Evolutionary conservation across 2,888 invertebrate genomes (phyloP).

Genomic region (Agonum fuliginosum): DNA sequence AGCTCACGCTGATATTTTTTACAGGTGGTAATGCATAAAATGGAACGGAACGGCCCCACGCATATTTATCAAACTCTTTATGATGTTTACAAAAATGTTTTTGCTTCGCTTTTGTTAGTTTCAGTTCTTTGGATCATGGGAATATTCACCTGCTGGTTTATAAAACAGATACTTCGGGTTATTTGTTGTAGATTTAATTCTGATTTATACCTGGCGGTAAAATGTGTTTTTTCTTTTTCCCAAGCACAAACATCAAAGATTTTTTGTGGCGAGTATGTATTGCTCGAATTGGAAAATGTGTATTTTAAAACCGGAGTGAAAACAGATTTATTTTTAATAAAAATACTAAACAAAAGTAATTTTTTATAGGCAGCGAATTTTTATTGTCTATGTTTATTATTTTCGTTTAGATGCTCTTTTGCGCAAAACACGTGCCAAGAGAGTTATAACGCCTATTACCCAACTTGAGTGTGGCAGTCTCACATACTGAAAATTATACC

Average conservation of each 20-base stretch:
- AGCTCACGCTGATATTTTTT: slow-evolving; percentile 15
- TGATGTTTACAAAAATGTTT: slow-evolving; percentile 49
- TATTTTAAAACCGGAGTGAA: too few species aligned
- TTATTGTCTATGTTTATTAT: too few species aligned
- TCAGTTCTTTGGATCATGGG: slow-evolving; percentile 4
- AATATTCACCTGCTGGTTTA: slow-evolving; percentile 33
- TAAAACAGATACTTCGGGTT: slow-evolving; percentile 19
- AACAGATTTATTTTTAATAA: too few species aligned
- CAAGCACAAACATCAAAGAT: neutral
- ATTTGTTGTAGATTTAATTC: neutral
- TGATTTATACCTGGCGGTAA: neutral
- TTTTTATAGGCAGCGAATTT: too few species aligned
- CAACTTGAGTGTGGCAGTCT: too few species aligned
- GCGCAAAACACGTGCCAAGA: too few species aligned
- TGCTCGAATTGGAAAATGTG: neutral
- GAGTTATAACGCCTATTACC: too few species aligned
- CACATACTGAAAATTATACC: too few species aligned
- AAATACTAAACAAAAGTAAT: too few species aligned
- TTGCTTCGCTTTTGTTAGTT: slow-evolving; percentile 13
- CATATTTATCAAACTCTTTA: slow-evolving; percentile 42
- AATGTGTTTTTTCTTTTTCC: neutral
- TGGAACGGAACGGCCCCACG: slow-evolving; percentile 23
- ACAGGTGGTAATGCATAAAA: slow-evolving; percentile 28
- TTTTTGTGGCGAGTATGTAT: neutral
- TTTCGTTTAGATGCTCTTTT: too few species aligned